Conservation (phyloP, 2,113 vertebrate species). For the Cynocephalus volans region DNA sequence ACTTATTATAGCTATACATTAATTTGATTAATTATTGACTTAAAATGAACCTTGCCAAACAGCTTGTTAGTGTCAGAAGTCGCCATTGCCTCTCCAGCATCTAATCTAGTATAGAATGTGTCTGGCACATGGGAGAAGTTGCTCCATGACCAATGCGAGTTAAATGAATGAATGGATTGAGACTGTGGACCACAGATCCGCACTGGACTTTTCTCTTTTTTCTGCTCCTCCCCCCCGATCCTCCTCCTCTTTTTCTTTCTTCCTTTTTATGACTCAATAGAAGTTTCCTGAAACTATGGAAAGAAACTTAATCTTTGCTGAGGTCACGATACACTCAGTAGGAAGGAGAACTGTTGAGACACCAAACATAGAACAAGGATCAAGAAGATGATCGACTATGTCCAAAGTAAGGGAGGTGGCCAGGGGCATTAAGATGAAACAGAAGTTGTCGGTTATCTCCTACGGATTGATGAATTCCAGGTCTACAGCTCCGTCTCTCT, state of each 20-base stretch:
- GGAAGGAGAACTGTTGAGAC: neutral
- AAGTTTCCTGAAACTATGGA: neutral
- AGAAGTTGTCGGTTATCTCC: neutral
- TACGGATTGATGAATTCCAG: neutral
- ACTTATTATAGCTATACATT: neutral
- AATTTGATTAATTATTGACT: constrained; percentile 56
- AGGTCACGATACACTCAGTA: neutral
- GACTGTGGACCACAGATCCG: neutral
- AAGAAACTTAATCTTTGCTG: neutral
- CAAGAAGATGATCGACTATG: neutral
- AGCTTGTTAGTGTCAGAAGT: neutral
- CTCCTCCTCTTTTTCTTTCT: neutral
- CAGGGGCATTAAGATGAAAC: neutral
- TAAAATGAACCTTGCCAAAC: neutral
- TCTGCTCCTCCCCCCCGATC: neutral
- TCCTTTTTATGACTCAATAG: neutral
- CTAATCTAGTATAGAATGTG: neutral
- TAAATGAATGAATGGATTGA: neutral
- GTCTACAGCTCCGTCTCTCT: neutral
- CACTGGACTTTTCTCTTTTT: neutral
- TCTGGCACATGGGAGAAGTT: neutral
- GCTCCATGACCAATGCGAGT: neutral
- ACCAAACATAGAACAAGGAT: neutral
- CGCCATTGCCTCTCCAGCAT: neutral
- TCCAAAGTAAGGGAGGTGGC: neutral